Evolutionary conservation across 2,113 vertebrate species (phyloP).

Genomic region (Addax nasomaculatus): DNA sequence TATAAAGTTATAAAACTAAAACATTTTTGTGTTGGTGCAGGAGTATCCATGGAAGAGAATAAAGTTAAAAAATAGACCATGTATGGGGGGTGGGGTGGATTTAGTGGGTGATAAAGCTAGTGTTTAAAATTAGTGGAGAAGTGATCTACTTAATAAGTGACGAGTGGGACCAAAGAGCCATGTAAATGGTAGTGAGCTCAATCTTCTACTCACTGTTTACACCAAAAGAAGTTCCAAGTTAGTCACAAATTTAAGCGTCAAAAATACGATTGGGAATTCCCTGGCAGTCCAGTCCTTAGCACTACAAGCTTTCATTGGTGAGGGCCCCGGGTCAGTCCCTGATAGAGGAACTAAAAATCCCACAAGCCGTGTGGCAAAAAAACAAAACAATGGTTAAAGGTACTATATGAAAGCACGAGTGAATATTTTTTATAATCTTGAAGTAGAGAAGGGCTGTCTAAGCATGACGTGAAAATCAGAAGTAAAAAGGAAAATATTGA

Average conservation of each 20-base stretch:
- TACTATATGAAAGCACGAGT: not conserved
- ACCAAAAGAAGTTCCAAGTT: not conserved
- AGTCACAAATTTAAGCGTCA: not conserved
- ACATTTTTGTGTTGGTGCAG: not conserved
- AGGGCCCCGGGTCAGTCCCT: not conserved
- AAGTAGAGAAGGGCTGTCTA: not conserved
- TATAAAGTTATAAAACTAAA: not conserved
- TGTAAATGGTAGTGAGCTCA: not conserved
- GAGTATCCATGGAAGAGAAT: not conserved
- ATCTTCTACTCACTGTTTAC: not conserved
- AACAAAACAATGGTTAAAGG: not conserved
- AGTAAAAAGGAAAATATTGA: not conserved
- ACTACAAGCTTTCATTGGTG: not conserved
- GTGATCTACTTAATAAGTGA: not conserved
- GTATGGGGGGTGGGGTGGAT: not conserved
- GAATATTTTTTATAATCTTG: not conserved
- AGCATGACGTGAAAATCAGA: not conserved
- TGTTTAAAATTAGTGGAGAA: not conserved
- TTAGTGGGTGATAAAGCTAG: not conserved
- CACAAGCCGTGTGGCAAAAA: not conserved
- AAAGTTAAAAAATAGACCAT: not conserved
- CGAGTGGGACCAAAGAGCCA: not conserved
- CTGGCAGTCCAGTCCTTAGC: not conserved
- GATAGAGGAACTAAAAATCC: not conserved
- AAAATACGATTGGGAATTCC: not conserved